Base-by-base conservation (phyloP, 2,797 vertebrate genomes). In the Urocyon cinereoargenteus region DNA sequence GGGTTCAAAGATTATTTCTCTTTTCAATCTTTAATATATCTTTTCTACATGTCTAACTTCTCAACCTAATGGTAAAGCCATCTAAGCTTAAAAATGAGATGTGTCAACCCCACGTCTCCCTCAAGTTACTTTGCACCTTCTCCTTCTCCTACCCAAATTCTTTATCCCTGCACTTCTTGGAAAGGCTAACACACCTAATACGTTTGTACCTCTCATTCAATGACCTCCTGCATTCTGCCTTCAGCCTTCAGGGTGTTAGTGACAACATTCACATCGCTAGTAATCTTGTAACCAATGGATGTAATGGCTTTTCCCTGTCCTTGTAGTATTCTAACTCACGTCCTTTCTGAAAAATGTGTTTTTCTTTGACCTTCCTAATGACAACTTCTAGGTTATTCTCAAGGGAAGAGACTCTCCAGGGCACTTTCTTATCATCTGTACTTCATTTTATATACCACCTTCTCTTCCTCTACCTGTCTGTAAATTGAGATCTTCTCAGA, bases 351-450 rank as follows among this genome's bases (percentile, higher is more conserved):
- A 79, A 72, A 70, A 57, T 19, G 24, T 66, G 18, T 24, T 70
- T 93, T 82, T 53, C 31, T 94, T 59, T 90, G 40, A 79, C n/a
- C 83, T 90, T 79, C 31, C 62, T 75, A 89, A 49, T 49, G 40
- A 82, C 51, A 88, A 53, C 0, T 6, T 75, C 61, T 19, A 51
- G 22, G 18, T 64, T 94, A 66, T 77, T 75, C 64, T 51, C 24
- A 2, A 90, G 66, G 51, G 51, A 77, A 66, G 24, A 21, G 10
- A n/a, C 13, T 31, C 28, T 75, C 26, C 40, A 68, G 24, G 61
- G 22, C 18, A 26, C 51, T 64, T 70, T 87, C 18, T 18, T 7
- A n/a, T 31, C 0, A 81, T 49, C 1, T 57, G 1, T 49, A 66
- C 34, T 81, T 83, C 21, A 53, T 49, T 2, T 49, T 64, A 62